phyloP scores from a whole-genome alignment of 2,888 invertebrate species.

The Acanthopleura granulata region DNA sequence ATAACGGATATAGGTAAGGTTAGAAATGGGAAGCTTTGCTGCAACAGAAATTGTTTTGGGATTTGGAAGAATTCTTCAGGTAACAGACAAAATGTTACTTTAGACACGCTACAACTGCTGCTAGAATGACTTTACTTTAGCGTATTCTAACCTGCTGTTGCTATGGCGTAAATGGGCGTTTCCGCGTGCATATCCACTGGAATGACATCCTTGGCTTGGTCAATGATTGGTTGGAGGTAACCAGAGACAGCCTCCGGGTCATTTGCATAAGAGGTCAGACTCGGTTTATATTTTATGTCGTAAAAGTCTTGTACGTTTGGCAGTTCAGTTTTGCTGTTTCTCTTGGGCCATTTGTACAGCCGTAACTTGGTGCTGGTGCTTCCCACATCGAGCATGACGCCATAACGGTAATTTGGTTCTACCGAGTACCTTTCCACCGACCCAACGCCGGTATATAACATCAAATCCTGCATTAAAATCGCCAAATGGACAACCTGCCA shows the following conservation, averaged over 20 bases:
- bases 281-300: conserved; percentile 45
- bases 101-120: too few species aligned
- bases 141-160: conserved; percentile 67
- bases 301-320: conserved; percentile 24
- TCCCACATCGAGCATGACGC: conserved; percentile 72
- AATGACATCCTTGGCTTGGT: conserved; percentile 63
- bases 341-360: conserved; percentile 68
- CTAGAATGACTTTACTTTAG: too few species aligned
- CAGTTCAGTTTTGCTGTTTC: conserved; percentile 33
- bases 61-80: too few species aligned
- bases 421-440: neutral
- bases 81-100: too few species aligned
- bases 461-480: too few species aligned
- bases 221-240: conserved; percentile 64
- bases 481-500: too few species aligned
- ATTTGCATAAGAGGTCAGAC: conserved; percentile 40
- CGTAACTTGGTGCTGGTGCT: conserved; percentile 72
- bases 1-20: too few species aligned
- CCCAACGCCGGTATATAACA: neutral
- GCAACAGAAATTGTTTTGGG: too few species aligned
- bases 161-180: conserved; percentile 71
- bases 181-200: conserved; percentile 58
- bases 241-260: conserved; percentile 29
- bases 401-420: conserved; percentile 53
- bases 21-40: too few species aligned